Conservation (phyloP, 2,797 vertebrate species). For the Pangasius macronema region DNA sequence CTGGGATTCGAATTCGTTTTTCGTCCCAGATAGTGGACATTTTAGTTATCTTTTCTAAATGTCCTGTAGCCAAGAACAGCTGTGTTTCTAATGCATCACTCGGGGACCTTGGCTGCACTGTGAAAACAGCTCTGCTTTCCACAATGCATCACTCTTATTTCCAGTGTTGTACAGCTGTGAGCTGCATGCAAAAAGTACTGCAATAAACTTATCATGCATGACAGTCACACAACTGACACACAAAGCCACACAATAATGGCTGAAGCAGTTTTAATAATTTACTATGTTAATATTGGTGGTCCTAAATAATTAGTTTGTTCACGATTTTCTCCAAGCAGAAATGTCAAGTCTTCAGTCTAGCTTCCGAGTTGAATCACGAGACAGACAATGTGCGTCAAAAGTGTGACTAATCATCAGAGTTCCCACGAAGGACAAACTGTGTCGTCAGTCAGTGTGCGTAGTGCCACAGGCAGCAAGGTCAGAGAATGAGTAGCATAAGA, state of each 20-base stretch:
- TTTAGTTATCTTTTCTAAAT: background rate
- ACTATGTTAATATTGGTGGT: background rate
- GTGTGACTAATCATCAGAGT: background rate
- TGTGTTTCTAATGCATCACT: background rate
- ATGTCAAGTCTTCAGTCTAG: background rate
- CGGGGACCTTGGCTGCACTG: background rate
- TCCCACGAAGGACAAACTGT: background rate
- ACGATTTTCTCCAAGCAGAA: background rate
- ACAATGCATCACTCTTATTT: background rate
- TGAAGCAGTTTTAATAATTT: background rate
- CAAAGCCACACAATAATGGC: background rate
- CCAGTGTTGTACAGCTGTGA: background rate
- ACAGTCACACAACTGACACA: background rate
- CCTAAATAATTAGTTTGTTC: background rate
- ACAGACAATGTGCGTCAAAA: background rate
- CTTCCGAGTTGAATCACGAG: background rate
- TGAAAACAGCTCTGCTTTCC: conserved; percentile 3
- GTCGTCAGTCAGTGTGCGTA: background rate
- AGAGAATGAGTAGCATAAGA: background rate
- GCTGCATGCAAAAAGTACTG: background rate
- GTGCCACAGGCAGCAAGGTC: no score
- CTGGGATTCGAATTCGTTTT: background rate
- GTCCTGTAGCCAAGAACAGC: background rate
- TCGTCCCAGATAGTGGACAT: background rate
- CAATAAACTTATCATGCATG: background rate